Base-by-base conservation (phyloP, 1,140 invertebrate species). In the Neomicropteryx cornuta region DNA sequence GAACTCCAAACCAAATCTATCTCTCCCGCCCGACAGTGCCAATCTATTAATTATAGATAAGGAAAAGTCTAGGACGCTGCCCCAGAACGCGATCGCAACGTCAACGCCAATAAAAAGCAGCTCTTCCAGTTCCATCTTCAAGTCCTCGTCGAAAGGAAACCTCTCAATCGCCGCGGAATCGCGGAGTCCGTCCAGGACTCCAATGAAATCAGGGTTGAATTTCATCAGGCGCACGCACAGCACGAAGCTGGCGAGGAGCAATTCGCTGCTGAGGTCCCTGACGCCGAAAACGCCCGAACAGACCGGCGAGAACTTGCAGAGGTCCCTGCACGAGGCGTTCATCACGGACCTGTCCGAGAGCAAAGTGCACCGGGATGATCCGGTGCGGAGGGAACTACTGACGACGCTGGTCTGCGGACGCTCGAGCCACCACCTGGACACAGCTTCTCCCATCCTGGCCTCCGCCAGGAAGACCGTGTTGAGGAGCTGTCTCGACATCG, bases 201-300 rank as follows among this genome's bases (percentile, higher is more conserved):
- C 70, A 4, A 70, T 68, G 22, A 71, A 66, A 48, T 67, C 71
- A 14, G 62, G 66, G 13, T 50, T 75, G 0, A 74, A 69, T 51
- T 72, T 75, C 24, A 79, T 83, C 41, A 62, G 80, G 5, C 60
- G 79, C 27, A 79, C 79, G 2, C 75, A 81, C 46, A 81, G 79
- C 44, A 80, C 78, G 1, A 83, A 82, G 53, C 50, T 83, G 11
- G 73, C 76, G 0, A 66, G 77, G 36, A 81, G 76, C 46, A 78
- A 74, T 49, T 75, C 72, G 1, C 48, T 75, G 33, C 49, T 75
- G 5, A 63, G 72, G 23, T 69, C 67, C 39, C 58, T 68, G 31
- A 63, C 65, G 31, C 39, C 60, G 3, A 63, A 56, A 36, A 53
- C 44, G 52, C 66, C 49, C 39, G 66, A 58, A 42, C 60, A 58